These are phyloP conservation scores for Ormyrus pomaceus DNA, from an alignment of 2,888 invertebrate genomes.

Conservation along the genomic window DNA sequence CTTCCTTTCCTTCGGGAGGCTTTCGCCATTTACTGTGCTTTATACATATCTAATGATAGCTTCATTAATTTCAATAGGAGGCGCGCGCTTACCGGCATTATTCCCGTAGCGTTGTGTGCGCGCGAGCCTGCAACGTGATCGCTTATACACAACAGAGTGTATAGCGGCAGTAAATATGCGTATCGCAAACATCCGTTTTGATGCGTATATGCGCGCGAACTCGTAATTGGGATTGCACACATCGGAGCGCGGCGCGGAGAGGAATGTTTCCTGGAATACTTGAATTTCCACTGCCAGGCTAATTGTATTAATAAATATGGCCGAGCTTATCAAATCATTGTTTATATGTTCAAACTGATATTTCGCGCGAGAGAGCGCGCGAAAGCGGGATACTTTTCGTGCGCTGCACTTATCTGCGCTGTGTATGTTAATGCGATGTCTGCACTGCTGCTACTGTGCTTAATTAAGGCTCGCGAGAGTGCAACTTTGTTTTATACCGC, in stretches of 20 bases:
- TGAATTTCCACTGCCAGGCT: conserved; percentile 25
- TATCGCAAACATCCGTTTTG: conserved; percentile 51
- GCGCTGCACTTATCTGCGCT: too few species aligned
- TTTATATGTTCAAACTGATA: conserved; percentile 22
- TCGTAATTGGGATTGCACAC: conserved; percentile 38
- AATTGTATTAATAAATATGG: conserved; percentile 34
- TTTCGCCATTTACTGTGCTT: conserved; percentile 42
- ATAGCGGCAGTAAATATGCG: conserved; percentile 41
- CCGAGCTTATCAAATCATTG: conserved; percentile 31
- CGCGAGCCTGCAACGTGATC: too few species aligned
- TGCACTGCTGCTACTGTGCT: too few species aligned
- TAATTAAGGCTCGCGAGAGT: too few species aligned
- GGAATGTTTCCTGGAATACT: conserved; percentile 28
- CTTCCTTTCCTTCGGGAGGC: conserved; percentile 8
- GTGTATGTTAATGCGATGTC: too few species aligned
- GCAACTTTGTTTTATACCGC: too few species aligned
- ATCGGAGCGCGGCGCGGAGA: background rate
- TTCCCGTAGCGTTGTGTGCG: background rate
- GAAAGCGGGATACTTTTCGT: too few species aligned
- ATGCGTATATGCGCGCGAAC: conserved; percentile 8
- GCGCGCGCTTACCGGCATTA: conserved; percentile 14
- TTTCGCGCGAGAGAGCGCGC: background rate
- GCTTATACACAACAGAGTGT: background rate
- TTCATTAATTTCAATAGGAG: conserved; percentile 39
- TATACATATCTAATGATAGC: conserved; percentile 30